phyloP scores from a whole-genome alignment of 2,888 invertebrate genomes.

The Spisula solida region DNA sequence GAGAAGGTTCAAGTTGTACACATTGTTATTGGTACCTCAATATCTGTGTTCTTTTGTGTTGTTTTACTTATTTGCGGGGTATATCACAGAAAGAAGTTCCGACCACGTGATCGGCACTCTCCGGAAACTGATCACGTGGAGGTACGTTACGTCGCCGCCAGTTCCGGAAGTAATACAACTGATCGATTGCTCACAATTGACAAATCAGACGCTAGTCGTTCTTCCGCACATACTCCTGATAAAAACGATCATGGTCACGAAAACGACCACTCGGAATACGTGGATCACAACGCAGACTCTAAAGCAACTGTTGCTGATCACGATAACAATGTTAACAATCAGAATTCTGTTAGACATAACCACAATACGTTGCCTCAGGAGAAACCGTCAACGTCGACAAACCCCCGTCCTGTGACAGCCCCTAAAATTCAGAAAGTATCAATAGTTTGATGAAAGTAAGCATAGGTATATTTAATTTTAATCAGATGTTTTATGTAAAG shows the following conservation, averaged over 20 bases:
- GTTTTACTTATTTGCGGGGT: conserved; percentile 84
- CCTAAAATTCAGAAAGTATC: conserved; percentile 82
- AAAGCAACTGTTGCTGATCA: conserved; percentile 36
- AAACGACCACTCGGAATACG: conserved; percentile 35
- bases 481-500: not conserved
- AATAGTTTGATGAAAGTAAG: conserved; percentile 79
- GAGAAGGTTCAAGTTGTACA: conserved; percentile 81
- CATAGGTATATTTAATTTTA: conserved; percentile 30
- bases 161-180: conserved; percentile 84
- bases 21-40: conserved; percentile 84
- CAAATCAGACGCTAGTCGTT: conserved; percentile 67
- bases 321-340: conserved; percentile 24
- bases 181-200: conserved; percentile 81
- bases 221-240: conserved; percentile 62
- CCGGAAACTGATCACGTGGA: conserved; percentile 83
- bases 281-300: conserved; percentile 33
- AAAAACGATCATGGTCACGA: conserved; percentile 50
- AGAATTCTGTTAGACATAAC: conserved; percentile 42
- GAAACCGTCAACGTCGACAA: conserved; percentile 40
- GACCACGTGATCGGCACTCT: conserved; percentile 74
- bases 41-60: conserved; percentile 85
- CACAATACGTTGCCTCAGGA: conserved; percentile 39
- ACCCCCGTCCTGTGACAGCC: conserved; percentile 53
- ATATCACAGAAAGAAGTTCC: conserved; percentile 82
- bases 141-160: conserved; percentile 84